These are phyloP conservation scores for Rhodeus uyekii DNA, from an alignment of 2,797 vertebrate genomes.

Conservation along the genomic window DNA sequence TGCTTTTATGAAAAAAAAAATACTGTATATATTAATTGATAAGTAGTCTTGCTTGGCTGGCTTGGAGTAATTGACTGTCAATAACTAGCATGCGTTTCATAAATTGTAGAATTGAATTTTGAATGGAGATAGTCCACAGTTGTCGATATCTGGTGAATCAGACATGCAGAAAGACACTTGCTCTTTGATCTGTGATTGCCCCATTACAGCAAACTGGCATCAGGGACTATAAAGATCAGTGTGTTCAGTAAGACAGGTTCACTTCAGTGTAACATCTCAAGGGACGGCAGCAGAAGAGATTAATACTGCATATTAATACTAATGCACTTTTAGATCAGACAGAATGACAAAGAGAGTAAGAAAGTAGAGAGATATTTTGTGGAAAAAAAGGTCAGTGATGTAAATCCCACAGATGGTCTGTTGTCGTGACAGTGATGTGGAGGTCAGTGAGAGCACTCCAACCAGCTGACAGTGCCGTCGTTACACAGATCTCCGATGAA, in stretches of 20 bases:
- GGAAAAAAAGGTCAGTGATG: neutral
- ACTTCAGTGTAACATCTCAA: constrained; percentile 24
- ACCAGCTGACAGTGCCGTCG: neutral
- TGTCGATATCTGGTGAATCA: constrained; percentile 15
- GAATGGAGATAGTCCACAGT: neutral
- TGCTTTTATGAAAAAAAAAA: too few relatives aligned
- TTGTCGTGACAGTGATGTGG: neutral
- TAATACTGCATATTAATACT: constrained; percentile 27
- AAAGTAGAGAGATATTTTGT: neutral
- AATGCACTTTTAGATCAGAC: constrained; percentile 15
- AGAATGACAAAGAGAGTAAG: neutral
- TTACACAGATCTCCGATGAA: neutral
- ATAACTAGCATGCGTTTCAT: neutral
- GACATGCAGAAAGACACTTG: constrained; percentile 6
- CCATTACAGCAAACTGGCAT: constrained; percentile 27
- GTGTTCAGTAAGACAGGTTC: constrained; percentile 33
- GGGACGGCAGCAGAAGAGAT: neutral
- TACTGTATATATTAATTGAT: too few relatives aligned
- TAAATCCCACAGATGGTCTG: neutral
- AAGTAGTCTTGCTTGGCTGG: too few relatives aligned
- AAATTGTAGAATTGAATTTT: neutral
- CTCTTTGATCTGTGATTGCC: constrained; percentile 28
- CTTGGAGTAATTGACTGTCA: neutral
- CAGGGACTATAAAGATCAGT: constrained; percentile 25
- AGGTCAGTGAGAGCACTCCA: neutral